Evolutionary conservation across 1,140 invertebrate genomes (phyloP).

Genomic region (Bactericera cockerelli): DNA sequence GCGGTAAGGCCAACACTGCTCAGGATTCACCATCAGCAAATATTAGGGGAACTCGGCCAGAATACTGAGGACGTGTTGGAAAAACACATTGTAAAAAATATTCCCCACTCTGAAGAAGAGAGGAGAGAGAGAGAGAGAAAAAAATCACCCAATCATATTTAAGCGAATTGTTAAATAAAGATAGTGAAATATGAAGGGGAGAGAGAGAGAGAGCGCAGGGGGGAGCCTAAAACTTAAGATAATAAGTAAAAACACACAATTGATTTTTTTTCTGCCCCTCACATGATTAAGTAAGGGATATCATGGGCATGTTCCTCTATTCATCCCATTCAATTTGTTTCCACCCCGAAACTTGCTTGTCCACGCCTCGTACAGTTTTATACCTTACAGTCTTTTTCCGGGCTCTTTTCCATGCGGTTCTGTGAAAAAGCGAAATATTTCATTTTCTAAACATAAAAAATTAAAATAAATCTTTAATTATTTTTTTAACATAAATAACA

Average conservation of each 20-base stretch:
- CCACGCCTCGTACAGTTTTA: neutral
- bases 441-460: too few species aligned
- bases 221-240: constrained; percentile 7
- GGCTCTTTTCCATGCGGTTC: constrained; percentile 1
- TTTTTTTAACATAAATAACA: too few species aligned
- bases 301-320: constrained; percentile 1
- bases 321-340: constrained; percentile 7
- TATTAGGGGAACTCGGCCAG: neutral
- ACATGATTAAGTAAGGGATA: constrained; percentile 8
- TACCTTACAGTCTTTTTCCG: constrained; percentile 1
- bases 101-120: neutral
- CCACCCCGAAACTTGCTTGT: neutral
- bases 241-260: constrained; percentile 8
- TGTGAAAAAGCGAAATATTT: neutral
- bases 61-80: neutral
- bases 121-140: constrained; percentile 7
- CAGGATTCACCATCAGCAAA: neutral
- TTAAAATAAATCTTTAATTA: too few species aligned
- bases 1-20: neutral
- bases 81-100: constrained; percentile 4
- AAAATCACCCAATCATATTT: constrained; percentile 8
- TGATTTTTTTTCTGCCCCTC: constrained; percentile 8
- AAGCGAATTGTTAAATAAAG: constrained; percentile 9
- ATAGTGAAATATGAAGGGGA: constrained; percentile 6
- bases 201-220: neutral